Conservation (phyloP, 35 echinoderm and acorn worm species). For the Eucidaris tribuloides region DNA sequence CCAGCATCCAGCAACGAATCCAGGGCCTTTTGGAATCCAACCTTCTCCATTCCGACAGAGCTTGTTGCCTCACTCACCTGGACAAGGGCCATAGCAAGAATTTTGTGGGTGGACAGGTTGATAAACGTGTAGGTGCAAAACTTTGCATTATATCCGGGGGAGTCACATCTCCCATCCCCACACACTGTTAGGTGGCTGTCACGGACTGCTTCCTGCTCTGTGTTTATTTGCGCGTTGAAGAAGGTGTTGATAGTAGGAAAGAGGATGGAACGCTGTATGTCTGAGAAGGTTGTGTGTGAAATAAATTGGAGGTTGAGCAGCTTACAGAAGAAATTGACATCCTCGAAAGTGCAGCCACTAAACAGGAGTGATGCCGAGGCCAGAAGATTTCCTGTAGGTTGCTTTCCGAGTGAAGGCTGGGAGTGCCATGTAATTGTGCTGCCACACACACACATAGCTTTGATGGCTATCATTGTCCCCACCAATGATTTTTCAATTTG, state of each 20-base stretch:
- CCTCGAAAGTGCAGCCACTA: slow-evolving; percentile 24
- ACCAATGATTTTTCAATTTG: neutral
- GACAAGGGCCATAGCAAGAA: slow-evolving; percentile 16
- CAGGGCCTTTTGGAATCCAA: neutral
- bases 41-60: slow-evolving; percentile 24
- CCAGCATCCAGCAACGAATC: neutral
- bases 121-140: slow-evolving; percentile 55
- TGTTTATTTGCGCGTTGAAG: neutral
- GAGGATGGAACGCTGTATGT: slow-evolving; percentile 25
- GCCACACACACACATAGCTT: neutral
- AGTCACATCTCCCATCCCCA: neutral
- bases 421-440: slow-evolving; percentile 11
- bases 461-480: slow-evolving; percentile 26
- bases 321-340: neutral
- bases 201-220: neutral
- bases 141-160: slow-evolving; percentile 60
- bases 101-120: slow-evolving; percentile 4
- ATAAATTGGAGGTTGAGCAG: slow-evolving; percentile 23
- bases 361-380: slow-evolving; percentile 12
- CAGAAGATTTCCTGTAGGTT: slow-evolving; percentile 39
- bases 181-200: neutral
- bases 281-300: slow-evolving; percentile 14
- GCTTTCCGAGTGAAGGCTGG: slow-evolving; percentile 18
- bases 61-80: slow-evolving; percentile 16
- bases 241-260: slow-evolving; percentile 26